Base-by-base conservation (phyloP, 2,888 invertebrate species). In the Stenchaetothrips biformis region DNA sequence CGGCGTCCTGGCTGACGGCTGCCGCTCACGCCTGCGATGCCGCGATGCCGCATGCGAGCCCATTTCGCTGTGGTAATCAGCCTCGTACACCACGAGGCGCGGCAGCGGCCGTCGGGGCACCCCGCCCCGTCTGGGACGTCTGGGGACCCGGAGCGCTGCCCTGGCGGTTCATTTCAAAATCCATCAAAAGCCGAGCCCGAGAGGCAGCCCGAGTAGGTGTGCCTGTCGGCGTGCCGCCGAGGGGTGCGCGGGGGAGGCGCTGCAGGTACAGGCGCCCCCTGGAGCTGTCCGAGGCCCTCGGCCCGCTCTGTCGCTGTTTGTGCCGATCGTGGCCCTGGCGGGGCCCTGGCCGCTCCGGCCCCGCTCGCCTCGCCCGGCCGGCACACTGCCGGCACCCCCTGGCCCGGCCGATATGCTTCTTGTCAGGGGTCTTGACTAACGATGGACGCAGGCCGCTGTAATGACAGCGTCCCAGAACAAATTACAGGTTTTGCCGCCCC, bases 141-240 rank as follows among this genome's bases (percentile, higher is more conserved):
- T 74, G 67, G 67, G 9, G 67, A 74, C 67, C 67, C n/a, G 25
- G 8, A 37, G 37, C 37, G 37, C 37, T 37, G 37, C 37, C 37
- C 37, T 21, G 67, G 67, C 67, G 67, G 67, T 74, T 74, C 67
- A 74, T 74, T 74, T 74, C 67, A 74, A 21, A 74, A 74, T 74
- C 67, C 67, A 74, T 74, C 67, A 74, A 74, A 74, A 74, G 7
- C 21, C 53, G 16, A 13, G 16, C 53, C 53, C 53, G 53, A 53
- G 67, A 74, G 67, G n/a, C n/a, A n/a, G 37, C 37, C 37, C 37
- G 37, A 37, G 37, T 37, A 37, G 37, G 37, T 37, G 37, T 37
- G 37, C 37, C 37, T 37, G 37, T 37, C 37, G 37, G 37, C 37
- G 1, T 37, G 37, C 37, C 37, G 37, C 37, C 37, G 37, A 37